Evolutionary conservation across 2,888 invertebrate genomes (phyloP), one percentile per base, ranked within the genome.

Genomic region (Sarcophaga rosellei): DNA sequence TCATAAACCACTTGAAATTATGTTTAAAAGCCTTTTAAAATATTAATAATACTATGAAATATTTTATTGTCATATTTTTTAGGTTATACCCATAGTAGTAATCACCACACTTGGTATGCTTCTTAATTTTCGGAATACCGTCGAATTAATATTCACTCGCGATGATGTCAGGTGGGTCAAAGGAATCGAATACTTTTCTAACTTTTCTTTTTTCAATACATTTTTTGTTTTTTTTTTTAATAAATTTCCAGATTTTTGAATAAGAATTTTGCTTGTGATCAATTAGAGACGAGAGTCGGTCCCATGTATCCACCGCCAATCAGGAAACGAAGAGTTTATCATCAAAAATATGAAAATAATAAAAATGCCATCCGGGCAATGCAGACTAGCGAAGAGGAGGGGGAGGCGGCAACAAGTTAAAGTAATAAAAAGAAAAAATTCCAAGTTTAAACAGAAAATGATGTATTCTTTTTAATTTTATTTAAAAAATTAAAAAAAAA

Each of bases 81-180:
- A 91, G 91, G 89, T 85, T 1, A 23, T 91, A 21, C 92, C 92
- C 10, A 44, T 90, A 17, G 5, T 89, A 12, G 1, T 88, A 0
- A 45, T 90, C 11, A 59, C 83, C 12, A 0, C 68, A 0, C 1
- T 87, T 1, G 90, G 90, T 35, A 10, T 35, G 10, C 1, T 8
- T 1, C 0, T 8, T 90, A 0, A 17, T 82, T 0, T 4, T 84
- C 11, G 88, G 89, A 61, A 0, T 88, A 1, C 8, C 84, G 0
- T 86, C 53, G 5, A 72, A 78, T n/a, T 21, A 89, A 17, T 83
- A 88, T 0, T 88, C 2, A 90, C 89, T 0, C 89, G 91, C 0
- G 90, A 90, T 81, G 92, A 92, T 82, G 89, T 91, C 4, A 89
- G 84, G 88, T 92, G 87, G 84, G 87, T 81, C 62, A 62, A 59